These are phyloP conservation scores for Dorcus parallelipipedus DNA, from an alignment of 2,888 invertebrate species.

Conservation along the genomic window DNA sequence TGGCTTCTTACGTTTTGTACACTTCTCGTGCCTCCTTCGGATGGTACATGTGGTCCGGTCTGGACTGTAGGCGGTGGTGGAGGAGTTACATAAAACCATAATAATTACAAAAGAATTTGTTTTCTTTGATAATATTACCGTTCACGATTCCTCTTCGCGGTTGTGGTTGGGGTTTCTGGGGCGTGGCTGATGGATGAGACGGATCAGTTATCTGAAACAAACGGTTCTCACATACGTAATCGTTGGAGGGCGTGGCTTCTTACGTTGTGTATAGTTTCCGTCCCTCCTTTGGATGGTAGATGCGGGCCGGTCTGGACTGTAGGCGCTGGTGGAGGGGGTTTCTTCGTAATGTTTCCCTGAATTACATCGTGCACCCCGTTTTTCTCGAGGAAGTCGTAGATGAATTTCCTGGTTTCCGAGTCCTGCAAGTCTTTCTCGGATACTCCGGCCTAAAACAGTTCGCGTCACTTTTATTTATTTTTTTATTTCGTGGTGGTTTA, in stretches of 20 bases:
- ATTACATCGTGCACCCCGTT: slow-evolving; percentile 82
- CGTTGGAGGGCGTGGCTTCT: not conserved
- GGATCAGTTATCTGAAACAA: slow-evolving; percentile 40
- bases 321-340: slow-evolving; percentile 29
- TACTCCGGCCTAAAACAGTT: slow-evolving; percentile 66
- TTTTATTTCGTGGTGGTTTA: not conserved
- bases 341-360: slow-evolving; percentile 26
- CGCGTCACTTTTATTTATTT: not conserved
- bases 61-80: slow-evolving; percentile 29
- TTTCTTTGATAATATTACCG: not conserved
- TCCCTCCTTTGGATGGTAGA: slow-evolving; percentile 39
- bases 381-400: slow-evolving; percentile 85
- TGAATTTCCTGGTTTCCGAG: slow-evolving; percentile 81
- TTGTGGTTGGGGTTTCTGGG: slow-evolving; percentile 25
- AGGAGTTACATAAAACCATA: slow-evolving; percentile 14
- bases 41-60: slow-evolving; percentile 40
- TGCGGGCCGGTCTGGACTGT: slow-evolving; percentile 34
- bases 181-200: slow-evolving; percentile 42
- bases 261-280: slow-evolving; percentile 38
- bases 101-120: not conserved
- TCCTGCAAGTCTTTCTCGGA: slow-evolving; percentile 78
- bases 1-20: slow-evolving; percentile 34
- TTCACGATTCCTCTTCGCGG: slow-evolving; percentile 11
- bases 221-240: not conserved
- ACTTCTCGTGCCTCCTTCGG: slow-evolving; percentile 34